phyloP scores from a whole-genome alignment of 2,888 invertebrate species.

The Torymus texanus region DNA sequence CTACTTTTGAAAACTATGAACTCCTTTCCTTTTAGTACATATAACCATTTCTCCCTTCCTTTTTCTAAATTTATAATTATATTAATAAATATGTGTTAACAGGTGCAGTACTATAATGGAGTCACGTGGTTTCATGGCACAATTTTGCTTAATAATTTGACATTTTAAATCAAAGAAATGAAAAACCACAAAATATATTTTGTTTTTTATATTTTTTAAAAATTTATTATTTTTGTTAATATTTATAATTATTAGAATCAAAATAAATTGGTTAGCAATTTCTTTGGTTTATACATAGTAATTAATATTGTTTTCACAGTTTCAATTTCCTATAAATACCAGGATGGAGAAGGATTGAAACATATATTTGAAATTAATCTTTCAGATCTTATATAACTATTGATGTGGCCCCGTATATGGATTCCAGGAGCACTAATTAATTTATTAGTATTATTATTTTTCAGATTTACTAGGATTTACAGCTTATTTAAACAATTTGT shows the following conservation, averaged over 20 bases:
- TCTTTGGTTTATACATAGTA: constrained; percentile 48
- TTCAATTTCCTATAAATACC: constrained; percentile 18
- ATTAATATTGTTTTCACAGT: constrained; percentile 34
- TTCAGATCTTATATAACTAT: constrained; percentile 29
- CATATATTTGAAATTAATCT: constrained; percentile 29
- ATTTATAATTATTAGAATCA: constrained; percentile 38
- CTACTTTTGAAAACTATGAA: constrained; percentile 26
- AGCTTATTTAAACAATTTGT: constrained; percentile 27
- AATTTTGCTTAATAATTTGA: constrained; percentile 33
- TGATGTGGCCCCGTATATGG: background rate
- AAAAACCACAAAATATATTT: constrained; percentile 20
- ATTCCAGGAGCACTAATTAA: constrained; percentile 36
- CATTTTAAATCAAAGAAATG: constrained; percentile 52
- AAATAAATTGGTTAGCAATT: constrained; percentile 30
- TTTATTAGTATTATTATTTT: constrained; percentile 47
- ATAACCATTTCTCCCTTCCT: background rate
- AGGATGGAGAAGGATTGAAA: constrained; percentile 2
- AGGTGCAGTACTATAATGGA: constrained; percentile 46
- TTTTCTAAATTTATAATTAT: constrained; percentile 34
- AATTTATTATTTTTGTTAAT: constrained; percentile 19
- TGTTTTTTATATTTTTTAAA: constrained; percentile 34
- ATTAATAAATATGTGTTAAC: constrained; percentile 44
- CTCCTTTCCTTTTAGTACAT: constrained; percentile 27
- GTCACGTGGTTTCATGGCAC: constrained; percentile 13
- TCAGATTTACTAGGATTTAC: constrained; percentile 32